phyloP scores from a whole-genome alignment of 2,797 vertebrate genomes.

The Setipinna tenuifilis region DNA sequence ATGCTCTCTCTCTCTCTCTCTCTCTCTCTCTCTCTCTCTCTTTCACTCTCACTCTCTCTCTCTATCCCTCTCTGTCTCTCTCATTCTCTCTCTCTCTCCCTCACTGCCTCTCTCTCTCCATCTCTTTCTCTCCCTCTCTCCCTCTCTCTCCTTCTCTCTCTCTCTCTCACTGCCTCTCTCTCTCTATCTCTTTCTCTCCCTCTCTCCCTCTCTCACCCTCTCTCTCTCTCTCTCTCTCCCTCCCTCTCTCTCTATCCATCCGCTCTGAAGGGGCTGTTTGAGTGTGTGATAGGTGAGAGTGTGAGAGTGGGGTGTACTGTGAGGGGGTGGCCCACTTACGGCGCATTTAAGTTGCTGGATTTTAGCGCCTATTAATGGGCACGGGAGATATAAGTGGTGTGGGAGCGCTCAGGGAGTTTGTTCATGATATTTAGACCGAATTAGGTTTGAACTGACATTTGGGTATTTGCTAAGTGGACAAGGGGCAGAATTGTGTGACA shows the following conservation, averaged over 20 bases:
- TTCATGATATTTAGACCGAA: neutral
- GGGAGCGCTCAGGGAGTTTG: neutral
- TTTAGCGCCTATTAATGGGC: neutral
- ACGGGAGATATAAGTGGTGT: neutral
- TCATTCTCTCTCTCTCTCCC: no score
- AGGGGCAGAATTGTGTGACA: neutral
- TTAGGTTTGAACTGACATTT: neutral
- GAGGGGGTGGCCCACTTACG: neutral
- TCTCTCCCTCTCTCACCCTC: slow-evolving; percentile 36
- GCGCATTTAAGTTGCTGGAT: neutral
- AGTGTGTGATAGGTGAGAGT: slow-evolving; percentile 20
- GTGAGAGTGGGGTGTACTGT: neutral
- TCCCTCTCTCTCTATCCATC: neutral
- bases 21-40: slow-evolving; percentile 18
- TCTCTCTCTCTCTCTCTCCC: slow-evolving; percentile 19
- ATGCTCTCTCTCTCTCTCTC: slow-evolving; percentile 39
- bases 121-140: slow-evolving; percentile 24
- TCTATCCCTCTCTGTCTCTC: no score
- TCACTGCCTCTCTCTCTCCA: slow-evolving; percentile 19
- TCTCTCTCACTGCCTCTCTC: no score
- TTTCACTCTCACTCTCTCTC: neutral
- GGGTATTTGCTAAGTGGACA: neutral
- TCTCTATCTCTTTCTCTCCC: slow-evolving; percentile 2
- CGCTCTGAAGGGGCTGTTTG: slow-evolving; percentile 8
- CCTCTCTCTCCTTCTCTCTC: neutral